Evolutionary conservation across 2,797 vertebrate species (phyloP), one percentile per base, ranked within the genome.

Genomic region (Scomberomorus guttatus): DNA sequence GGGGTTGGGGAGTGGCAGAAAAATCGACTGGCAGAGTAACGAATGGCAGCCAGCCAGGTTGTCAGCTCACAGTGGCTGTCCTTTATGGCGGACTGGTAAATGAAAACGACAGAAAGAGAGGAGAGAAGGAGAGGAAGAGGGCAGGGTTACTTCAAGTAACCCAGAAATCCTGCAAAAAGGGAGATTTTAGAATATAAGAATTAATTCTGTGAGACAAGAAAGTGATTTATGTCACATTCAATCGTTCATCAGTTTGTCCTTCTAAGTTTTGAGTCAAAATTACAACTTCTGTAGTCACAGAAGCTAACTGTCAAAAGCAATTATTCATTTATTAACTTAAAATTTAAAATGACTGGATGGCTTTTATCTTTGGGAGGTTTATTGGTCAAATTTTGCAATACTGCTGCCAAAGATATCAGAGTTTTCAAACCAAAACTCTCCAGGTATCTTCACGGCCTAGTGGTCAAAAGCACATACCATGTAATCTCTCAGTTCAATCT

Each of bases 11-110:
- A 65, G 60, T 58, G 72, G 86, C 83, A 83, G 78, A 82, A 55
- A 80, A 82, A 92, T 91, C 59, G 69, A 90, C 84, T 79, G 75
- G 82, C 78, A 84, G 84, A 90, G 85, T 83, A 86, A 88, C n/a
- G 22, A 85, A 87, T 92, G 89, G 88, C 89, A 78, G 73, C 37
- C 56, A 29, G 90, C 87, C 90, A 89, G 87, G 80, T 72, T 89
- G 80, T 89, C 86, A 80, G 86, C 87, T 86, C 72, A 62, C 82
- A 84, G 79, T 44, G 60, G 75, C 75, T 67, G 75, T 87, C 88
- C 90, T 89, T 88, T 80, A 81, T 59, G 54, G 75, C 63, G 44
- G 64, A 77, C 74, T 73, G 79, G 46, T 69, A 82, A 86, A 83
- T 80, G 76, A 77, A 85, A 84, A 81, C 15, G 66, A 66, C 55